Evolutionary conservation across 2,113 vertebrate genomes (phyloP), one percentile per base, ranked within the genome.

Genomic region (Dromiciops gliroides): DNA sequence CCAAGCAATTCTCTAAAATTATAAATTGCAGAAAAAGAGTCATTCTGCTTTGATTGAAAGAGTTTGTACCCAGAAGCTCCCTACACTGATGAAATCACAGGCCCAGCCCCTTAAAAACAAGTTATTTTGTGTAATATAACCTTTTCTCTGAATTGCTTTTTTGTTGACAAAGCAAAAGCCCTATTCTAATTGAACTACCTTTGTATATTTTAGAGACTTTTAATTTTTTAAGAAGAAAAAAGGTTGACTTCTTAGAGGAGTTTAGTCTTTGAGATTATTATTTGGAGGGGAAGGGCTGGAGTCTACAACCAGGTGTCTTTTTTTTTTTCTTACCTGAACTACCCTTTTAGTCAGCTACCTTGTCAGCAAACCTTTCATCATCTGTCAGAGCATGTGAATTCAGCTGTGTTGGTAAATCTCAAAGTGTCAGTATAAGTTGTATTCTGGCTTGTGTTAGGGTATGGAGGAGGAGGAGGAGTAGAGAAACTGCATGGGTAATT

Each of bases 401-500:
- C 3, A 24, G 49, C 1, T 14, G 24, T 67, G 25, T 10, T 28
- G 14, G 44, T 49, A 48, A 3, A 48, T 60, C 75, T 1, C 47
- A 26, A n/a, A 52, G 83, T 6, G 50, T 12, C 48, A 3, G 0
- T 51, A 49, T 25, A 44, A 19, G 51, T 5, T 22, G 9, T 31
- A 7, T 44, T 89, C 3, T 3, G 1, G 50, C n/a, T 50, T 14
- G 7, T 8, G 44, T 89, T 51, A 3, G 26, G n/a, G 0, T 44
- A 90, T 31, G 47, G 24, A 25, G 3, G 48, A n/a, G 25, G 0
- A 5, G 2, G 56, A 31, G 19, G 37, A 7, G 25, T 49, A 16
- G 9, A 0, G 0, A 2, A 6, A 10, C 22, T 14, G 0, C 2
- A 5, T 0, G 2, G 22, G 23, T 31, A 12, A 90, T 49, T 90